Base-by-base conservation (phyloP, 2,113 vertebrate genomes). In the Cottus gobio region DNA sequence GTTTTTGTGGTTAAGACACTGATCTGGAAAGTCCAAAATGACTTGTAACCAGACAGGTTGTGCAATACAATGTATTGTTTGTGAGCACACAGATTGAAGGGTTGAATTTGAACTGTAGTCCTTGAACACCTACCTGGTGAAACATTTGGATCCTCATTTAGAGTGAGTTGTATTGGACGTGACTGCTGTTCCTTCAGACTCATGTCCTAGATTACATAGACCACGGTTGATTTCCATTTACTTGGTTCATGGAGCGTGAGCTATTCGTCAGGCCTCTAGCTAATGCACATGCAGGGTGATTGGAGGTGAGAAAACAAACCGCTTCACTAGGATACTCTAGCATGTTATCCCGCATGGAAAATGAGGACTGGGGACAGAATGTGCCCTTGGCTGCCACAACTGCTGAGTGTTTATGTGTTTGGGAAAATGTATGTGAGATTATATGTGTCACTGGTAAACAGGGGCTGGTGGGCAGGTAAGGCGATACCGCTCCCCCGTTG, bases 321-420 rank as follows among this genome's bases (percentile, higher is more conserved):
- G 0, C 37, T 71, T 18, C 52, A 69, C 18, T 44, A 26, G 5
- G 34, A 54, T 26, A 1, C 24, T 73, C 75, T 15, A 7, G 15
- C 13, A 2, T 44, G 5, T 75, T 20, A 13, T 75, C 46, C 9
- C 42, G 64, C 37, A 28, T 30, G 54, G 46, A 28, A 7, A 65
- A 62, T 42, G 71, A 78, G 90, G 66, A 91, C 91, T 85, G 70
- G 75, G 90, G 64, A 91, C 91, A 89, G 63, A 85, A 77, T 90
- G 84, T 92, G 73, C 60, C 75, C 72, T 69, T n/a, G 66, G 64
- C 34, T 50, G 28, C 62, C 24, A 48, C 44, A 12, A 11, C 63
- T 36, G 70, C 34, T 39, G 54, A 22, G 11, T 77, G 50, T 73
- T 56, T 67, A n/a, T 22, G 28, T 81, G 56, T 78, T 77, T 70